Conservation (phyloP, 30 jellyfish, hydroid and myxozoan species). For the Turritopsis dohrnii region DNA sequence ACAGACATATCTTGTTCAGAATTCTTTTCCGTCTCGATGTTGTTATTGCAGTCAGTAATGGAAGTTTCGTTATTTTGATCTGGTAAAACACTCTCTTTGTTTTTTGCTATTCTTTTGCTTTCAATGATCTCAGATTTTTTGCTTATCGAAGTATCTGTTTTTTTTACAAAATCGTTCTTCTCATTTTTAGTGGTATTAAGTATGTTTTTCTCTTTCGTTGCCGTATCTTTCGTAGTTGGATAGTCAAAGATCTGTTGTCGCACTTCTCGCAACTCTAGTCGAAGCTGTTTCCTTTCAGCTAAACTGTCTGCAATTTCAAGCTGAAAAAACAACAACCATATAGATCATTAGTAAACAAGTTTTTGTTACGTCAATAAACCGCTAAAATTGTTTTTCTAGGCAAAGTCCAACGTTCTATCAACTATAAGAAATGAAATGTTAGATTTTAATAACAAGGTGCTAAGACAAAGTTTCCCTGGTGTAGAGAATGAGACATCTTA, state of each 20-base stretch:
- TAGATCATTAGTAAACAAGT: not conserved
- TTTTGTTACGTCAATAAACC: not conserved
- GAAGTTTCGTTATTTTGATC: not conserved
- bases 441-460: no score
- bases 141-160: not conserved
- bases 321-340: not conserved
- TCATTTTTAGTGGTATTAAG: not conserved
- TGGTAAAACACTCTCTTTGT: not conserved
- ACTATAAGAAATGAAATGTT: no score
- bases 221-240: not conserved
- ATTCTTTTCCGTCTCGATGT: not conserved
- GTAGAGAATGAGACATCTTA: no score
- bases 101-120: not conserved
- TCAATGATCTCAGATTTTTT: not conserved
- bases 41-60: not conserved
- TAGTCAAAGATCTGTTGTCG: not conserved
- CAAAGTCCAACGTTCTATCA: not conserved
- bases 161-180: not conserved
- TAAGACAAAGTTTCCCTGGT: no score
- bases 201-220: slow-evolving; percentile 1
- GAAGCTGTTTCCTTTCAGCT: not conserved
- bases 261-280: not conserved
- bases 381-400: not conserved
- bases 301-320: slow-evolving; percentile 14
- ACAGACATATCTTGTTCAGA: not conserved